Evolutionary conservation across 2,797 vertebrate species (phyloP), one percentile per base, ranked within the genome.

Genomic region (Bradypodion pumilum): DNA sequence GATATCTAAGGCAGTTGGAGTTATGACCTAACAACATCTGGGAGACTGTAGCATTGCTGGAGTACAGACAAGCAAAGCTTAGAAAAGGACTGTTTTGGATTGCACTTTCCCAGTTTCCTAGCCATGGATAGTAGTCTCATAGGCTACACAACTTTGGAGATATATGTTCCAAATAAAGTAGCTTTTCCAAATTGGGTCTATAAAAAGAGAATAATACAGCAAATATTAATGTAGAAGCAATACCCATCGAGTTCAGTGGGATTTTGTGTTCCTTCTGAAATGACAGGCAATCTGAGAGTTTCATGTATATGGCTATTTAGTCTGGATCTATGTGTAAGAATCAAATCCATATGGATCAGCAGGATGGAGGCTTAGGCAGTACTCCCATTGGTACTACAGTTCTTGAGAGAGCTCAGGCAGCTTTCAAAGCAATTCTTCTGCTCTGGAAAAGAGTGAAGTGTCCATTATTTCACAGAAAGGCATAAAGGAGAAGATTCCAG

Each of bases 281-380:
- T 74, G 73, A 85, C 40, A 85, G 70, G 6, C 83, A 85, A 86
- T 59, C 70, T 70, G 49, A 56, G 46, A 82, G 75, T 74, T 42
- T 88, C 27, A 35, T 88, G n/a, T 76, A 80, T 87, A 84, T 76
- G 82, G 56, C 78, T 89, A 69, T 59, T 15, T 91, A 89, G 78
- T 78, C 78, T 85, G 49, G 83, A 32, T 89, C 29, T 12, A 2
- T 59, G 74, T 49, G 84, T 80, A 80, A 72, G 40, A 86, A 63
- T 81, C 0, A 16, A 12, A 75, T 78, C 74, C 42, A 29, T 15
- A 1, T 0, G 5, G 74, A 46, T 78, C 69, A 81, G 80, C 74
- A 78, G 44, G 65, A 69, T 56, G 2, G 6, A 37, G 37, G 56
- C 74, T 74, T 42, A 44, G 13, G 7, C 70, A 29, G 49, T 2